Conservation (phyloP, 2,113 vertebrate species). For the Crotalus tigris region DNA sequence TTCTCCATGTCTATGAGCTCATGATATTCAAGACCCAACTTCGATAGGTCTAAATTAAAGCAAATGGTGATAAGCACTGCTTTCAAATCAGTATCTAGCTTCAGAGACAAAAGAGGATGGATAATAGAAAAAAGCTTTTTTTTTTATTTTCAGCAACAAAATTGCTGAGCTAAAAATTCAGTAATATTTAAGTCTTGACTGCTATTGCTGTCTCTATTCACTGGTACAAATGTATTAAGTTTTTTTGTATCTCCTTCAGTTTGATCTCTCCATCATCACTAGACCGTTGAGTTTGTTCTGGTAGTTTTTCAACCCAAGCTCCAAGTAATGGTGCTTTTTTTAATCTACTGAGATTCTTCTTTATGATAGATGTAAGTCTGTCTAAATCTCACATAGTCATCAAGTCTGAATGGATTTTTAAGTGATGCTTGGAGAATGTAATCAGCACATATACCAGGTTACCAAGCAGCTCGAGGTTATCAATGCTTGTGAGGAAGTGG, state of each 20-base stretch:
- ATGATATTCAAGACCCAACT: not conserved
- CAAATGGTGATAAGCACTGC: not conserved
- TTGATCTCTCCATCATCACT: not conserved
- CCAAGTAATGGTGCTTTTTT: not conserved
- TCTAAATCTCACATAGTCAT: not conserved
- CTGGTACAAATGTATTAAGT: not conserved
- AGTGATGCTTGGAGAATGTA: not conserved
- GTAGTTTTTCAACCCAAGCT: not conserved
- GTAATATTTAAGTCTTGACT: not conserved
- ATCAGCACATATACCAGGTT: not conserved
- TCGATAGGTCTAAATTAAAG: not conserved
- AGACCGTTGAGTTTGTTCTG: not conserved
- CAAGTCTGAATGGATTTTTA: not conserved
- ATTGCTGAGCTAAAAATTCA: not conserved
- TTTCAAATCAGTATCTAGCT: not conserved
- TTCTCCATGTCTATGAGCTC: not conserved
- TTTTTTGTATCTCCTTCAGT: not conserved
- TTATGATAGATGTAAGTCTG: not conserved
- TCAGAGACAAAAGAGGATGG: not conserved
- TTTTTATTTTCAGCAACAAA: not conserved
- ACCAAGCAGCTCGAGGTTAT: not conserved
- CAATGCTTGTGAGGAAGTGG: not conserved
- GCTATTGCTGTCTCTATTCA: not conserved
- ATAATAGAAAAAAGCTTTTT: not conserved
- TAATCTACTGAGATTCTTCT: not conserved